Base-by-base conservation (phyloP, 2,113 vertebrate genomes). In the Bolborhynchus lineola region DNA sequence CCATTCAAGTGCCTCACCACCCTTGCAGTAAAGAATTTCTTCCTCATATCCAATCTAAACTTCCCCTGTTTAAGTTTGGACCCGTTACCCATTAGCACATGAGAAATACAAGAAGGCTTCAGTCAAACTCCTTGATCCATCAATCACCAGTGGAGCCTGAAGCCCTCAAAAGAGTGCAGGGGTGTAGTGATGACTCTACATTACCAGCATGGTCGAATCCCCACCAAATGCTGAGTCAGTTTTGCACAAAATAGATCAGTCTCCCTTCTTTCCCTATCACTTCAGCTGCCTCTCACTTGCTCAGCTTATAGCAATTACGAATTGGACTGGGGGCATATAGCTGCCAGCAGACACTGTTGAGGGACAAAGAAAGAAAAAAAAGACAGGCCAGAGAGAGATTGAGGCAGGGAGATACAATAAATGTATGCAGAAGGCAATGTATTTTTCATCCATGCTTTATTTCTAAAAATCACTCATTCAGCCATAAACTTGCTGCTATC, bases 141-240 rank as follows among this genome's bases (percentile, higher is more conserved):
- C 72, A 65, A 13, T 85, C 53, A 70, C 16, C 4, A 3, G 4
- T 13, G 31, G 19, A 82, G 29, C 20, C 50, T 86, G 69, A 67
- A 88, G 35, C 42, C 18, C 49, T 65, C 4, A 1, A 84, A 20
- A 35, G 18, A 70, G 6, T 2, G 2, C 23, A 28, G 0, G 0
- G 46, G 17, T 29, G 33, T 55, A 33, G 8, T 33, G n/a, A 79
- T 86, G 62, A 92, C 59, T 92, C 86, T 28, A 60, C 6, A 77
- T 88, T 77, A 44, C 33, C 20, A 94, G 6, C 2, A 0, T 50
- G 39, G 28, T 29, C 18, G 86, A 11, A 50, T 84, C 14, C 16
- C 15, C 4, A 3, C 7, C 47, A 86, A 71, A 88, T 42, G 86
- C 77, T 77, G 81, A 92, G 59, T 95, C 85, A 77, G 14, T 68